Conservation (phyloP, 2,888 invertebrate genomes). For the Tachystola acroxantha region DNA sequence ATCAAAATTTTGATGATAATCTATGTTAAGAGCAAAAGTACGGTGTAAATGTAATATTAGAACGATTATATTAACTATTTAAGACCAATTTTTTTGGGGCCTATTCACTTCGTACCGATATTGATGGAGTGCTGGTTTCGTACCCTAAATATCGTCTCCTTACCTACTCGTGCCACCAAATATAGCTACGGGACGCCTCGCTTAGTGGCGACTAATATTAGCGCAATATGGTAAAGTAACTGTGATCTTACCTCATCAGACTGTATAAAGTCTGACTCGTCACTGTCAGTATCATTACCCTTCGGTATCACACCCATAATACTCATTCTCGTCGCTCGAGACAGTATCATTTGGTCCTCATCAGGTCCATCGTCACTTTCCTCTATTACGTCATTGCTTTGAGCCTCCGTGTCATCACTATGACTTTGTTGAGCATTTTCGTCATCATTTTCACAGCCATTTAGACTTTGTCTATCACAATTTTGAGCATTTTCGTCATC, state of each 20-base stretch:
- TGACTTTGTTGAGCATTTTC: not conserved
- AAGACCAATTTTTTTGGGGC: no score
- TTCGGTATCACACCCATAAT: constrained; percentile 66
- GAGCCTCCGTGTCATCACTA: not conserved
- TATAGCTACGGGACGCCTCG: no score
- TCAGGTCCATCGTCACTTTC: constrained; percentile 36
- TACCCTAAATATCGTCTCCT: no score
- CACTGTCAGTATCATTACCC: constrained; percentile 55
- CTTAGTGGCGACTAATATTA: no score
- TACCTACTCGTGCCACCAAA: no score
- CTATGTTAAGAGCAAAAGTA: no score
- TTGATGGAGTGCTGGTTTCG: no score
- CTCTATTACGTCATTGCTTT: not conserved
- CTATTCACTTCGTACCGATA: no score
- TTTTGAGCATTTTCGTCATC: not conserved
- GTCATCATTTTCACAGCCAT: not conserved
- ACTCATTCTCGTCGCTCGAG: constrained; percentile 68
- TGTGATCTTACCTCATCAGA: constrained; percentile 62
- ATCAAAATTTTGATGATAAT: no score
- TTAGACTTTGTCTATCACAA: constrained; percentile 8
- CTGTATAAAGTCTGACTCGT: constrained; percentile 66
- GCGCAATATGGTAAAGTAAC: no score
- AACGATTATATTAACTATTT: no score
- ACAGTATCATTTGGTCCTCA: constrained; percentile 66
- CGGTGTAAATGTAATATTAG: no score